Conservation (phyloP, 2,888 invertebrate genomes). For the Neocrepidodera transversa region DNA sequence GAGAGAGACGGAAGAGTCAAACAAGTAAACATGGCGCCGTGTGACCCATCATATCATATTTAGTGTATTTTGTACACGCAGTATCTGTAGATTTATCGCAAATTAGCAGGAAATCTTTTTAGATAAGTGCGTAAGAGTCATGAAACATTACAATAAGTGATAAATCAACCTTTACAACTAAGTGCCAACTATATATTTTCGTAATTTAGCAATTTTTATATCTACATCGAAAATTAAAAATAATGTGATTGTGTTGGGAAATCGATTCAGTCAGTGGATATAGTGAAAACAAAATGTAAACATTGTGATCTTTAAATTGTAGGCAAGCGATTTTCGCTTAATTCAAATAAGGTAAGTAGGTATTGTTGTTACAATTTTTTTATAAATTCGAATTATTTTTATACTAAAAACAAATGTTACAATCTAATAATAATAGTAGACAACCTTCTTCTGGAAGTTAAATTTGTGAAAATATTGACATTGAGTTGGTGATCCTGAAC, state of each 20-base stretch:
- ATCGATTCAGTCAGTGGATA: constrained; percentile 21
- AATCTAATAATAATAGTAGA: not conserved
- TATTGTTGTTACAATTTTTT: constrained; percentile 9
- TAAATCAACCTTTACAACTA: constrained; percentile 42
- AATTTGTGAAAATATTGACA: not conserved
- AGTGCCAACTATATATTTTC: constrained; percentile 47
- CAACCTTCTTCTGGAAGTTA: not conserved
- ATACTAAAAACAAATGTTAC: not conserved
- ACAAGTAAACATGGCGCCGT: constrained; percentile 62
- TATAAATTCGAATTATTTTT: not conserved
- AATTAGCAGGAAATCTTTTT: constrained; percentile 47
- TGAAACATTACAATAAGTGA: constrained; percentile 46
- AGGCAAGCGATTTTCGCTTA: constrained; percentile 46
- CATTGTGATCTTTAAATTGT: constrained; percentile 38
- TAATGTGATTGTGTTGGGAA: constrained; percentile 34
- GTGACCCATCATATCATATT: constrained; percentile 61
- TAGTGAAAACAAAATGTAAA: constrained; percentile 43
- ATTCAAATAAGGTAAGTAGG: constrained; percentile 44
- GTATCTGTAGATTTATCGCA: constrained; percentile 53
- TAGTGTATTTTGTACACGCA: constrained; percentile 57
- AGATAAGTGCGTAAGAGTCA: constrained; percentile 50
- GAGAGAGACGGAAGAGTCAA: constrained; percentile 53
- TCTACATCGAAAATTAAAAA: constrained; percentile 27
- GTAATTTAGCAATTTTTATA: constrained; percentile 36
- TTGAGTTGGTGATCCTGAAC: constrained; percentile 24